Conservation (phyloP, 2,113 vertebrate genomes). For the Semnornis frantzii region DNA sequence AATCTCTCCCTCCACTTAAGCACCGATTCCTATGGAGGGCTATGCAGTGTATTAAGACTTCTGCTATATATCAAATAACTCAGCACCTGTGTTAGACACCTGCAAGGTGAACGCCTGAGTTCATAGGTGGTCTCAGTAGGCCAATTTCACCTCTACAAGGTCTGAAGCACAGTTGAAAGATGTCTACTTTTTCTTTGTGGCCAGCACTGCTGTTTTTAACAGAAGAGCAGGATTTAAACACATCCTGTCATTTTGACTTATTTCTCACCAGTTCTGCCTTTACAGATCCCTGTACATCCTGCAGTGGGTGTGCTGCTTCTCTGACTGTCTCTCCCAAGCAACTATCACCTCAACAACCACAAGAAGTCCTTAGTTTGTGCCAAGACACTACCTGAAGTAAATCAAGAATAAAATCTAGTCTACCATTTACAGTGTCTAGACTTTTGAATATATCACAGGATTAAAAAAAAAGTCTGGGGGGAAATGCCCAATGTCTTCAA, state of each 20-base stretch:
- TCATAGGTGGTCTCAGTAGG: not conserved
- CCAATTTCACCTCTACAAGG: not conserved
- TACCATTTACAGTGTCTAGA: not conserved
- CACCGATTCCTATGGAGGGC: not conserved
- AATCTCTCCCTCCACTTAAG: rapidly evolving
- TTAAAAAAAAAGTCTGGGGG: not conserved
- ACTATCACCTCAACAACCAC: rapidly evolving
- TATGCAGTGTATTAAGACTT: not conserved
- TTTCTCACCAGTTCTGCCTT: not conserved
- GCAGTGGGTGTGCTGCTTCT: not conserved
- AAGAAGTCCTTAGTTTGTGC: not conserved
- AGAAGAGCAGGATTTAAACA: not conserved
- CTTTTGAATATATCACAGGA: not conserved
- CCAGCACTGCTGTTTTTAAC: not conserved
- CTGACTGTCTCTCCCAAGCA: not conserved
- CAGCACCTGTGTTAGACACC: not conserved
- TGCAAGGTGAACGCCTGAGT: not conserved
- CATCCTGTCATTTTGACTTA: not conserved
- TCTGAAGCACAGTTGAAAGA: not conserved
- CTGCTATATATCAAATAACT: not conserved
- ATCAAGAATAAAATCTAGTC: not conserved
- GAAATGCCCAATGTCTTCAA: not conserved
- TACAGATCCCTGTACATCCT: not conserved
- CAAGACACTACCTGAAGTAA: not conserved
- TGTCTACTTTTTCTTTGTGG: not conserved